phyloP scores from a whole-genome alignment of 2,797 vertebrate genomes.

The Calcarius lapponicus region DNA sequence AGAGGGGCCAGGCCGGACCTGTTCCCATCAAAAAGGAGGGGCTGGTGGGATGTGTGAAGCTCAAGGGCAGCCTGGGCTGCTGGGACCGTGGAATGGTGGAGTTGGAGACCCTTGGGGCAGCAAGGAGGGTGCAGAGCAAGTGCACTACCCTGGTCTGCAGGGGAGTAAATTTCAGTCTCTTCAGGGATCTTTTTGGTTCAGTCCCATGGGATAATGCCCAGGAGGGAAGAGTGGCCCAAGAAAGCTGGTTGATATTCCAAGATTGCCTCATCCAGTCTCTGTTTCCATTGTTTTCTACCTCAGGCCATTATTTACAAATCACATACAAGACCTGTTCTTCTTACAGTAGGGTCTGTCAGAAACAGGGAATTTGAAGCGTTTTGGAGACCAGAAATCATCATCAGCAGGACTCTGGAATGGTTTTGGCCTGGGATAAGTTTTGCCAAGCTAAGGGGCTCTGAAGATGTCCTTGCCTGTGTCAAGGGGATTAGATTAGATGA shows the following conservation, averaged over 20 bases:
- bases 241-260: not conserved
- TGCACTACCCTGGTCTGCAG: accelerated
- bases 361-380: not conserved
- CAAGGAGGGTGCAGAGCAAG: not conserved
- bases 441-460: not conserved
- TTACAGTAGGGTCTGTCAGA: not conserved
- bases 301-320: not conserved
- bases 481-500: not conserved
- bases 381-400: not conserved
- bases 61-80: not conserved
- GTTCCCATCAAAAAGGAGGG: not conserved
- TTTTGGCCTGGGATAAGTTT: not conserved
- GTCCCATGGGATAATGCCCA: not conserved
- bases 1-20: not conserved
- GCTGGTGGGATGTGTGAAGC: not conserved
- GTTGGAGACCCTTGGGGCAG: not conserved
- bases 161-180: not conserved
- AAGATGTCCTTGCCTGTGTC: not conserved
- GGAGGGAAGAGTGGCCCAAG: not conserved
- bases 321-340: not conserved
- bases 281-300: not conserved
- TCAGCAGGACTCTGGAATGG: not conserved
- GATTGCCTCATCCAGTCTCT: not conserved
- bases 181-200: not conserved
- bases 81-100: not conserved